phyloP scores from a whole-genome alignment of 2,888 invertebrate genomes.

The Cantharis rufa region DNA sequence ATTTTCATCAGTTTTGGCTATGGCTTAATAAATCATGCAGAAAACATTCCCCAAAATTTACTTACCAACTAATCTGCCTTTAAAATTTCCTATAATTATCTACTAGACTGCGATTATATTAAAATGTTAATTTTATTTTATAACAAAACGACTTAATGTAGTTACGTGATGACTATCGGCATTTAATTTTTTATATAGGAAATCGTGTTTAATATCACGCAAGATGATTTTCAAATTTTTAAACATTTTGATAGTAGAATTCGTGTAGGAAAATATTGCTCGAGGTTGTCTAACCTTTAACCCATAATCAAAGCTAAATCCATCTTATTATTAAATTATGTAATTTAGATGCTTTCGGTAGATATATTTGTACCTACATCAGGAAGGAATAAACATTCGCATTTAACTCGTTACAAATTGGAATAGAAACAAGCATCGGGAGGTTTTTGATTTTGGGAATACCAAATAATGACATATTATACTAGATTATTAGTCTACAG shows the following conservation, averaged over 20 bases:
- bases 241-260: neutral
- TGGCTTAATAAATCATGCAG: neutral
- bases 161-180: slow-evolving; percentile 1
- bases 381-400: neutral
- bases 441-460: neutral
- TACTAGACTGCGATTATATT: neutral
- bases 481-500: neutral
- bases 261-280: neutral
- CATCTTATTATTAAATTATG: neutral
- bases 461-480: neutral
- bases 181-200: neutral
- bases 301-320: neutral
- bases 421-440: neutral
- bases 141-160: neutral
- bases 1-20: neutral
- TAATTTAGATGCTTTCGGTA: neutral
- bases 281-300: neutral
- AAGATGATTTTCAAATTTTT: neutral
- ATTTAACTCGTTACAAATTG: neutral
- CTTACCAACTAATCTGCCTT: neutral
- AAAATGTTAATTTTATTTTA: neutral
- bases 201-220: slow-evolving; percentile 3
- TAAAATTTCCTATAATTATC: neutral
- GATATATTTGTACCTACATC: neutral
- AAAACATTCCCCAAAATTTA: neutral